Percentiles rank a stretch among this genome's conserved stretches.
These are phyloP conservation scores for Cephalopterus ornatus DNA, from an alignment of 2,113 vertebrate species.

Conservation along the genomic window DNA sequence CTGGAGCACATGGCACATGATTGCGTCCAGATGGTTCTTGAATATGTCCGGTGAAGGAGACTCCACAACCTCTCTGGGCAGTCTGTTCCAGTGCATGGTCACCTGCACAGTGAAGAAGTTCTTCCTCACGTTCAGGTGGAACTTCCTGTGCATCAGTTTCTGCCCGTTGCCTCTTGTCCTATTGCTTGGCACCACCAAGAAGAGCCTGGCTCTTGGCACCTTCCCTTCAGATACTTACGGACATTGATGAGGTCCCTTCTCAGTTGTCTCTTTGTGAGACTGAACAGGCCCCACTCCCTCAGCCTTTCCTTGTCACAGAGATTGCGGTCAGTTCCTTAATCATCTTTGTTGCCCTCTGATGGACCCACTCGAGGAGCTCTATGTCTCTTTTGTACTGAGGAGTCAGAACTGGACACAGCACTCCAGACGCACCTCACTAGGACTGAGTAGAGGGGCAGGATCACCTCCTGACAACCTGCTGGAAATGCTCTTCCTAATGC, in stretches of 20 bases:
- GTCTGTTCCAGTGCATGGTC: background rate
- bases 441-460: background rate
- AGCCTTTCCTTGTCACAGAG: rapidly evolving
- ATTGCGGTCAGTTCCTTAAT: background rate
- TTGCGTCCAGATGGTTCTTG: background rate
- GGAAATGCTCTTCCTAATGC: rapidly evolving
- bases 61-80: background rate
- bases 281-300: background rate
- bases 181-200: rapidly evolving
- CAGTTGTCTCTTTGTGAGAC: rapidly evolving
- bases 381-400: background rate
- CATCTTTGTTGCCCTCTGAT: rapidly evolving
- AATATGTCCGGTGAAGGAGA: background rate
- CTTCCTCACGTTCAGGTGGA: background rate
- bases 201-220: background rate
- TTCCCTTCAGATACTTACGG: background rate
- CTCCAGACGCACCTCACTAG: background rate
- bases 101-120: rapidly evolving
- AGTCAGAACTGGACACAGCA: background rate
- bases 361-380: background rate
- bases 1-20: background rate
- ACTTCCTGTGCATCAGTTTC: background rate
- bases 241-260: background rate
- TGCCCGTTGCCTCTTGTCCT: background rate
- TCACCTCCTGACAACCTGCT: rapidly evolving